These are phyloP conservation scores for Rhynchomys soricoides DNA, from an alignment of 2,113 vertebrate species.

Conservation along the genomic window DNA sequence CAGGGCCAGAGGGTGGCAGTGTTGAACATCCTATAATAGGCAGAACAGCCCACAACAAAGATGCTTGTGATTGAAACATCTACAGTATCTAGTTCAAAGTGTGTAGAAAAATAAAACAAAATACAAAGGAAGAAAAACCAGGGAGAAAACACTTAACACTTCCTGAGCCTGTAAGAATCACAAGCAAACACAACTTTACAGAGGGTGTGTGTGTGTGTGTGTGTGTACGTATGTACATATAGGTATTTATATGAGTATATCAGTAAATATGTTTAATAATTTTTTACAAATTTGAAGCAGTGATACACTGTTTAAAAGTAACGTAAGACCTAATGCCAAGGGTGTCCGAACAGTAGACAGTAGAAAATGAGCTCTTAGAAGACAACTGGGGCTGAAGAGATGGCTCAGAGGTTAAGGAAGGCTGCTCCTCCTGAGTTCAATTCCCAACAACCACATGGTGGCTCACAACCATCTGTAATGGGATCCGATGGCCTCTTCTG, in stretches of 20 bases:
- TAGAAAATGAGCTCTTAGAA: background rate
- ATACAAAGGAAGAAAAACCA: background rate
- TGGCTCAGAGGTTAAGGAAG: too few species aligned
- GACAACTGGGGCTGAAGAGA: too few species aligned
- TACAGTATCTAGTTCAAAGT: background rate
- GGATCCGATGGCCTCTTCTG: too few species aligned
- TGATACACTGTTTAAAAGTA: background rate
- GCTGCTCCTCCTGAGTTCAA: too few species aligned
- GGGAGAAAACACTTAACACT: background rate
- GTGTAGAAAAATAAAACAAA: background rate
- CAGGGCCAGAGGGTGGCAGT: background rate
- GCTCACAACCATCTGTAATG: too few species aligned
- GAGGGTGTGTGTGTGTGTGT: too few species aligned
- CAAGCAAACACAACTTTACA: too few species aligned
- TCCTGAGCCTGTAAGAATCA: too few species aligned
- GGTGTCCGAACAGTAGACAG: background rate
- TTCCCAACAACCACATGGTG: too few species aligned
- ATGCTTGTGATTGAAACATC: fast-evolving
- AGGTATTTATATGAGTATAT: too few species aligned
- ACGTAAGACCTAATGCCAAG: background rate
- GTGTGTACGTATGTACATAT: too few species aligned
- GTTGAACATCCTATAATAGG: background rate
- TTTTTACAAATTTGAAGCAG: background rate
- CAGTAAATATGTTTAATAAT: background rate
- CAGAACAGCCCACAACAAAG: background rate